phyloP scores from a whole-genome alignment of 2,797 vertebrate species.

The Lepidocolaptes lacrymiger region DNA sequence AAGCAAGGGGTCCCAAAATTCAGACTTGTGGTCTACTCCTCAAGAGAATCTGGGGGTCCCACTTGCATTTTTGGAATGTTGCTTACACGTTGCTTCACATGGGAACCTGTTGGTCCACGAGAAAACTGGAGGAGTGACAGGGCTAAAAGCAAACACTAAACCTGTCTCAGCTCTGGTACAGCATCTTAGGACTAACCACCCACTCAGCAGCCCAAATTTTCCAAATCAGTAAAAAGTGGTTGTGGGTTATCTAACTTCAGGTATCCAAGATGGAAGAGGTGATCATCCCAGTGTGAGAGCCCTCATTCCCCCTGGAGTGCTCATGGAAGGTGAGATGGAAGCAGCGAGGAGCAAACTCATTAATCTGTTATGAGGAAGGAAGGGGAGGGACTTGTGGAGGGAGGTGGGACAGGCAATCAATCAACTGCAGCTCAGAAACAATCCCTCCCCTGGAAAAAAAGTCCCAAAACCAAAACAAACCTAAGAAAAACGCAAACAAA shows the following conservation, averaged over 20 bases:
- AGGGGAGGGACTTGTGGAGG: neutral
- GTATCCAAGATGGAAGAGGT: neutral
- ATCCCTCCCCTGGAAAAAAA: neutral
- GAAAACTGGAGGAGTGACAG: neutral
- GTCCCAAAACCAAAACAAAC: neutral
- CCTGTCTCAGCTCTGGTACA: neutral
- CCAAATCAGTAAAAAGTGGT: neutral
- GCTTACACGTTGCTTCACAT: neutral
- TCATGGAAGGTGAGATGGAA: constrained; percentile 20
- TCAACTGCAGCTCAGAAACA: neutral
- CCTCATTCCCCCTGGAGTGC: neutral
- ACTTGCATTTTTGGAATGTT: neutral
- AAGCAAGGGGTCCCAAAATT: neutral
- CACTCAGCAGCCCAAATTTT: neutral
- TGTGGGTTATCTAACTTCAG: neutral
- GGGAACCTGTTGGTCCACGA: neutral
- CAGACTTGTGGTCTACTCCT: neutral
- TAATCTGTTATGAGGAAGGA: constrained; percentile 53
- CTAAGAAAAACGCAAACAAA: neutral
- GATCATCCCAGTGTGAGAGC: neutral
- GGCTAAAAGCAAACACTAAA: neutral
- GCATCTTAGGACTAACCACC: neutral
- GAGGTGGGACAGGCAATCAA: neutral
- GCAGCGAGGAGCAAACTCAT: neutral
- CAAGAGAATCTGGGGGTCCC: neutral